Conservation (phyloP, 1,140 invertebrate genomes). For the Papilio machaon region DNA sequence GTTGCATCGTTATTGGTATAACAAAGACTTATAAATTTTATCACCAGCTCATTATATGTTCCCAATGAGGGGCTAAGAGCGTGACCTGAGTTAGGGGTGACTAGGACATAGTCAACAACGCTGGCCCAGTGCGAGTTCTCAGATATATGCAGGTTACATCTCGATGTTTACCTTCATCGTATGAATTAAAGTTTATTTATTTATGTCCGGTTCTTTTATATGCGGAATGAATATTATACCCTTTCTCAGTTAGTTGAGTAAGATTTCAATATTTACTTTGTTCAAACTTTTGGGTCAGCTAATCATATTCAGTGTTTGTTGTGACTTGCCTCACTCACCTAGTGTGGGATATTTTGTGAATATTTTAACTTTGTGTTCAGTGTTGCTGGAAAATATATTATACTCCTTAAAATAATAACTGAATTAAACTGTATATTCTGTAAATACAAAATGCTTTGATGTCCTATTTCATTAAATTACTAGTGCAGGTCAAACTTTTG, state of each 20-base stretch:
- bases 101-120: too few relatives aligned
- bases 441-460: neutral
- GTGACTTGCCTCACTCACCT: neutral
- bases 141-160: too few relatives aligned
- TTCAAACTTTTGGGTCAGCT: slow-evolving; percentile 9
- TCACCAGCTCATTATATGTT: too few relatives aligned
- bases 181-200: too few relatives aligned
- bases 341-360: neutral
- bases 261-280: slow-evolving; percentile 19
- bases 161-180: too few relatives aligned
- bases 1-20: too few relatives aligned
- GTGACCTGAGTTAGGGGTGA: too few relatives aligned
- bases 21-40: too few relatives aligned
- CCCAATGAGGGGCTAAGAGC: too few relatives aligned
- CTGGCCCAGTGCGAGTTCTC: too few relatives aligned
- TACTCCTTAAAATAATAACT: neutral
- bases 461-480: neutral
- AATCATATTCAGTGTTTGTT: slow-evolving; percentile 12
- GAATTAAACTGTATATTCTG: neutral
- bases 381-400: slow-evolving; percentile 1
- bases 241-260: neutral
- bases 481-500: neutral
- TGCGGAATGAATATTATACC: neutral
- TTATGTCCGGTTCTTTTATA: neutral
- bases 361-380: neutral